Evolutionary conservation across 2,888 invertebrate species (phyloP), one percentile per base, ranked within the genome.

Genomic region (Drosophila planitibia): DNA sequence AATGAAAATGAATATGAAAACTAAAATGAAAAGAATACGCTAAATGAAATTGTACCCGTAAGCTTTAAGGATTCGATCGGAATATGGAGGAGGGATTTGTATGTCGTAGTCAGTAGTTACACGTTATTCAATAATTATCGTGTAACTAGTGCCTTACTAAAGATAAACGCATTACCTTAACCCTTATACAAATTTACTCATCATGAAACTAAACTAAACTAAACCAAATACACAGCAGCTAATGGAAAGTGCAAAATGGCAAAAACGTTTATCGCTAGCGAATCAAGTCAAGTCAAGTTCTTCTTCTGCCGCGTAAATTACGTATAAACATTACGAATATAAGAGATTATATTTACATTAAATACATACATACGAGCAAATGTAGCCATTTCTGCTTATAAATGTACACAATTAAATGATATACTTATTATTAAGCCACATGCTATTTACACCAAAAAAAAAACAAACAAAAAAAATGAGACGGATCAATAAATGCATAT

Each of bases 61-160:
- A 83, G 89, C 81, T 83, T 87, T 86, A 84, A 88, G 72, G 30
- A 69, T 61, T 74, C 63, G 63, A 68, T 80, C 54, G 75, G 63
- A 71, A 60, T 62, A 77, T 63, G 73, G 67, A 66, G 70, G 63
- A 67, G 58, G 51, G 57, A 59, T 72, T 73, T 74, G 67, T 85
- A 87, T 68, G 81, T 79, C 77, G 84, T 92, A 92, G 93, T 93
- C 93, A 93, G 93, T 93, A 93, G 93, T 93, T 93, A 90, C 93
- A 93, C 91, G 92, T 91, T 92, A 47, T 47, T 47, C 2, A 47
- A 25, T 83, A 89, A 53, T 82, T 37, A 82, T 91, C 91, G 93
- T 93, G 93, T 92, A 92, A 91, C 93, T 93, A 93, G 92, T 93
- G 93, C 93, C 93, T 93, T 93, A 92, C 91, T 83, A 91, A 91